Evolutionary conservation across 2,113 vertebrate species (phyloP).

Genomic region (Pteruthius melanotis): DNA sequence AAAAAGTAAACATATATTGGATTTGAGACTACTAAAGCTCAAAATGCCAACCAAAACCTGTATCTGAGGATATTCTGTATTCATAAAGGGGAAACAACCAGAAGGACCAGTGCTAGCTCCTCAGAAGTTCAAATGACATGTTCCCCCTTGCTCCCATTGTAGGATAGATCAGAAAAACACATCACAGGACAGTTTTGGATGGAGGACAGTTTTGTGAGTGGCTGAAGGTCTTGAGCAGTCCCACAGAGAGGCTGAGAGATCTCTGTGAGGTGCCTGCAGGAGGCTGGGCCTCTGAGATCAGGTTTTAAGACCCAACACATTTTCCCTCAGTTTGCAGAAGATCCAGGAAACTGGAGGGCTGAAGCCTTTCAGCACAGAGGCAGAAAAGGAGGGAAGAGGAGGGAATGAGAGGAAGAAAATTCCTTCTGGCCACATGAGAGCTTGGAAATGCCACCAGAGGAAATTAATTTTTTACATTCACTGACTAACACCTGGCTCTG

Average conservation of each 20-base stretch:
- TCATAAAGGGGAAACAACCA: background rate
- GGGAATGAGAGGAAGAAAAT: background rate
- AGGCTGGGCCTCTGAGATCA: background rate
- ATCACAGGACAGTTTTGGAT: background rate
- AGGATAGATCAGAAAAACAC: background rate
- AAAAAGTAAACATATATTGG: background rate
- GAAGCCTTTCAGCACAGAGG: background rate
- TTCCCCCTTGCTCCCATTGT: background rate
- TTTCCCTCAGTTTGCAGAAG: background rate
- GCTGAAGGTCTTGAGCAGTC: background rate
- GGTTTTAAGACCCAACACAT: background rate
- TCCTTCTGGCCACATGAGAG: background rate
- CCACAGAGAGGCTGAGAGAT: background rate
- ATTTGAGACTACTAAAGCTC: background rate
- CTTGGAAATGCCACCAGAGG: background rate
- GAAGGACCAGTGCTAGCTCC: background rate
- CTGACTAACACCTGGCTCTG: background rate
- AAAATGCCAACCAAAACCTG: background rate
- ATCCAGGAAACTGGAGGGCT: background rate
- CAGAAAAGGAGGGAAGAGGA: background rate
- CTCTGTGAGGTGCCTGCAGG: background rate
- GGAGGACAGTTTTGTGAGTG: background rate
- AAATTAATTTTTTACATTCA: background rate
- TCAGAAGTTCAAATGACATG: background rate
- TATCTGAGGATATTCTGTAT: background rate